Evolutionary conservation across 92 coral and sea anemone genomes (phyloP).

Genomic region (Meandrina meandrites): DNA sequence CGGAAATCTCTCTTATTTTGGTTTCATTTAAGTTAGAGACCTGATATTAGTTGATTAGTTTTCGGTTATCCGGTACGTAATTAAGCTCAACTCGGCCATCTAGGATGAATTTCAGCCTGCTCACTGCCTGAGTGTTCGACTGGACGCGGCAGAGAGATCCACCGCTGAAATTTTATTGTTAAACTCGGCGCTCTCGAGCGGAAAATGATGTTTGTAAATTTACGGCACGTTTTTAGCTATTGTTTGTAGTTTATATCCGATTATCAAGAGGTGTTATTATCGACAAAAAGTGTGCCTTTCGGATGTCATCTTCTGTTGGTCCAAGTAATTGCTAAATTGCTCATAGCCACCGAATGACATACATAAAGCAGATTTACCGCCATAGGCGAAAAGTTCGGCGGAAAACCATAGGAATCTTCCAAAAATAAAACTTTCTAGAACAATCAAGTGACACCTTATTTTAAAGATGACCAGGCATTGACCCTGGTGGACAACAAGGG

Average conservation of each 20-base stretch:
- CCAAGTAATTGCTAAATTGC: background rate
- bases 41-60: too few species aligned
- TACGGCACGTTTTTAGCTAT: background rate
- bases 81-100: too few species aligned
- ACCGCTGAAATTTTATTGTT: background rate
- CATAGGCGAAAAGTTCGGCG: background rate
- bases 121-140: background rate
- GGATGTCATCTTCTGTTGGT: background rate
- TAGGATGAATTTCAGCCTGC: too few species aligned
- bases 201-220: too few species aligned
- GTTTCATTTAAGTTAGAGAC: too few species aligned
- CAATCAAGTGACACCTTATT: background rate
- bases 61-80: too few species aligned
- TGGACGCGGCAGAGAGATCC: background rate
- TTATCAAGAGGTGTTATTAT: background rate
- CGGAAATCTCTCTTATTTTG: too few species aligned
- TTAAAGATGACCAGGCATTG: background rate
- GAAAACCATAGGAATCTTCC: constrained; percentile 7
- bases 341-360: background rate
- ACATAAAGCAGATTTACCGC: background rate
- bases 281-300: background rate
- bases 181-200: background rate
- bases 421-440: constrained; percentile 6
- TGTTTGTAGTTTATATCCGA: background rate
- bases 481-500: background rate